Conservation (phyloP, 2,888 invertebrate species). For the Philaethria dido region DNA sequence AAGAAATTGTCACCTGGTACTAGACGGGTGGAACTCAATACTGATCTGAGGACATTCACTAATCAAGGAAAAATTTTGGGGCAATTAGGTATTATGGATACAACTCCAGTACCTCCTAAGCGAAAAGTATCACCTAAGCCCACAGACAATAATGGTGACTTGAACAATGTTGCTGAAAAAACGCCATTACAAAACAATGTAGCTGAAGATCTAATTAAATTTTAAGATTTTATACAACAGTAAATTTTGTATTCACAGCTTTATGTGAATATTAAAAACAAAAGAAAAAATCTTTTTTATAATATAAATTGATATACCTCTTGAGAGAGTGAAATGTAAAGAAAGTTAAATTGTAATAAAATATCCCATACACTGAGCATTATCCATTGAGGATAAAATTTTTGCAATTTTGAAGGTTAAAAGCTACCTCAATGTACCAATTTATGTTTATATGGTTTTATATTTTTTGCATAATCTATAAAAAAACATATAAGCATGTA, state of each 20-base stretch:
- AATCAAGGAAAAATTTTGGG: slow-evolving; percentile 64
- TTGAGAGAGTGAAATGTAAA: no score
- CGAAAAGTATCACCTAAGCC: slow-evolving; percentile 70
- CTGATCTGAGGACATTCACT: slow-evolving; percentile 56
- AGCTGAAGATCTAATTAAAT: slow-evolving; percentile 74
- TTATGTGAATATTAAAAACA: neutral
- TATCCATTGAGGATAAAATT: neutral
- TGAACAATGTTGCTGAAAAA: slow-evolving; percentile 48
- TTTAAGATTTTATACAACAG: slow-evolving; percentile 53
- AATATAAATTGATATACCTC: no score
- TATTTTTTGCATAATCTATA: neutral
- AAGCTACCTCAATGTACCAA: slow-evolving; percentile 4
- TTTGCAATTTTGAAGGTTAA: neutral
- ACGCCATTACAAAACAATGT: slow-evolving; percentile 48
- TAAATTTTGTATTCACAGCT: no score
- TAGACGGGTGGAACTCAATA: slow-evolving; percentile 53
- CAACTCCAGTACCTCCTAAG: slow-evolving; percentile 69
- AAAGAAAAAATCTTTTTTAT: no score
- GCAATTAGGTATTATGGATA: slow-evolving; percentile 66
- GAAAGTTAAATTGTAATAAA: no score
- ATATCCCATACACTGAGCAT: neutral
- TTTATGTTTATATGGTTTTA: neutral
- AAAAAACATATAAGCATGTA: neutral
- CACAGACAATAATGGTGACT: slow-evolving; percentile 40
- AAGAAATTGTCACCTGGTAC: slow-evolving; percentile 67